A percentile compares a stretch with the other conserved stretches of the same genome.
Evolutionary conservation across 2,113 vertebrate species (phyloP).

Genomic region (Melierax canorus): DNA sequence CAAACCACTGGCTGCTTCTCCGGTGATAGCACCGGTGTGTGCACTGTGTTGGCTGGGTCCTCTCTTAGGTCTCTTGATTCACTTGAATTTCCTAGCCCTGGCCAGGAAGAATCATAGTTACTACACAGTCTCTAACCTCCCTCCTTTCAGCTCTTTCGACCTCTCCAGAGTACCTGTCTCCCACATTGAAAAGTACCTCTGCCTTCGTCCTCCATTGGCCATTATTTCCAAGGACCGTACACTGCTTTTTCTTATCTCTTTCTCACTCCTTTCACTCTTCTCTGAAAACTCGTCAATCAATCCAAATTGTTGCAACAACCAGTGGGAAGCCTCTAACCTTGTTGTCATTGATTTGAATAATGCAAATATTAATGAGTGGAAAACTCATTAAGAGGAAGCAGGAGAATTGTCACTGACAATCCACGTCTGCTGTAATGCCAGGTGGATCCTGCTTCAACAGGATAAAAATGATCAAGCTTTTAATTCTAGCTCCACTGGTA

Average conservation of each 20-base stretch:
- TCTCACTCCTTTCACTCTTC: background rate
- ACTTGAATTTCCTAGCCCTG: background rate
- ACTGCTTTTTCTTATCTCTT: background rate
- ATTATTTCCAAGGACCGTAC: background rate
- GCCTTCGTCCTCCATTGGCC: background rate
- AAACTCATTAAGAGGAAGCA: background rate
- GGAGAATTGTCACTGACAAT: background rate
- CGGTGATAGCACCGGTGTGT: background rate
- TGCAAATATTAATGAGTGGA: constrained; percentile 45
- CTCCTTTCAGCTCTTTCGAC: background rate
- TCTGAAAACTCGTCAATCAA: background rate
- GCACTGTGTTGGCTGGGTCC: background rate
- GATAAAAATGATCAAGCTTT: constrained; percentile 3
- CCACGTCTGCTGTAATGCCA: background rate
- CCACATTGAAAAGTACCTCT: background rate
- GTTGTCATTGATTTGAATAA: constrained; percentile 45
- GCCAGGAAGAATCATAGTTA: background rate
- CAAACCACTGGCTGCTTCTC: background rate
- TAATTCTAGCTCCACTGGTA: background rate
- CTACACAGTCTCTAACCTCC: background rate
- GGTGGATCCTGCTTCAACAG: background rate
- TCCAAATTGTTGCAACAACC: background rate
- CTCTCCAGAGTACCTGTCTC: background rate
- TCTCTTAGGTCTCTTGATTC: background rate
- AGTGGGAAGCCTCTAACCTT: constrained; percentile 56